Conservation (phyloP, 1,140 invertebrate species). For the Zaprionus camerounensis region DNA sequence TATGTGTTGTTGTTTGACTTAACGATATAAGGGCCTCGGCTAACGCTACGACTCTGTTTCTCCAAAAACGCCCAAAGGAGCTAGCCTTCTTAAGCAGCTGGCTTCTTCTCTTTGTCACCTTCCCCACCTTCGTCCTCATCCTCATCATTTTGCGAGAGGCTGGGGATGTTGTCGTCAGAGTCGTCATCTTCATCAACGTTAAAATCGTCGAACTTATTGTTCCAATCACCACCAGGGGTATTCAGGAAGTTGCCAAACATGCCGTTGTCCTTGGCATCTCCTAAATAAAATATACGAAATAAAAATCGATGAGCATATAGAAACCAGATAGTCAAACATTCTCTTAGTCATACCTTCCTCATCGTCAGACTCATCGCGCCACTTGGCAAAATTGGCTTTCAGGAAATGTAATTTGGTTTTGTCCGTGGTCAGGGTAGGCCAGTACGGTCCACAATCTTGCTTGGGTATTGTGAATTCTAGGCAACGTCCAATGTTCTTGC, state of each 20-base stretch:
- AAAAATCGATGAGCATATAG: not conserved
- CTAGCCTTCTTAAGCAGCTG: conserved; percentile 54
- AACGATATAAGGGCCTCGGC: conserved; percentile 65
- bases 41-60: conserved; percentile 67
- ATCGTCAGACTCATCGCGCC: conserved; percentile 96
- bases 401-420: conserved; percentile 97
- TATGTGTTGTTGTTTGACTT: conserved; percentile 58
- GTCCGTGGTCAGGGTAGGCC: conserved; percentile 94
- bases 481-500: conserved; percentile 89
- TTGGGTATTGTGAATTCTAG: conserved; percentile 90
- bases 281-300: not conserved
- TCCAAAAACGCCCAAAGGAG: conserved; percentile 57
- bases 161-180: conserved; percentile 80
- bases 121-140: conserved; percentile 71
- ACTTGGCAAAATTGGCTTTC: conserved; percentile 98
- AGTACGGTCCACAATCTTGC: conserved; percentile 88
- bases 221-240: conserved; percentile 64
- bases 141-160: conserved; percentile 79
- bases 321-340: not conserved
- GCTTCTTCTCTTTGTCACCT: conserved; percentile 67
- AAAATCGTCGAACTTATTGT: conserved; percentile 78
- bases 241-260: conserved; percentile 65
- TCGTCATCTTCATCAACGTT: conserved; percentile 77
- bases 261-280: conserved; percentile 62
- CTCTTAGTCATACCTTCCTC: conserved; percentile 67